phyloP scores from a whole-genome alignment of 92 coral and sea anemone genomes.

The Bergia sp. region DNA sequence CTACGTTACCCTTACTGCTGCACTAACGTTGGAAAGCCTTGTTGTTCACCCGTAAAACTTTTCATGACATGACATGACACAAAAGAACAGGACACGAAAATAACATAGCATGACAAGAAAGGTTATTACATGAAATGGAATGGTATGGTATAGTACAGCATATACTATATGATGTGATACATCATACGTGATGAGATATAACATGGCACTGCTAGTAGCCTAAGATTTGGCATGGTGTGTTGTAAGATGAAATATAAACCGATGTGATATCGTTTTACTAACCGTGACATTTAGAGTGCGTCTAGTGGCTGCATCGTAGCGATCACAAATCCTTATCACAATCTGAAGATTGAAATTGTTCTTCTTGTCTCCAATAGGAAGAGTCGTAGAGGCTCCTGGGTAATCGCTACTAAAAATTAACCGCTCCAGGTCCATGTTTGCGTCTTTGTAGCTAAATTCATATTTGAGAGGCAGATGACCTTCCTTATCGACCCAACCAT shows the following conservation, averaged over 20 bases:
- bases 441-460: conserved; percentile 26
- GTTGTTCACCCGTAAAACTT: too few relatives aligned
- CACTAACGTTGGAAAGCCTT: too few relatives aligned
- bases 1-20: too few relatives aligned
- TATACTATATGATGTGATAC: neutral
- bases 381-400: neutral
- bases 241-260: too few relatives aligned
- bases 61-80: too few relatives aligned
- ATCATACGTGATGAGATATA: neutral
- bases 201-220: neutral
- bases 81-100: too few relatives aligned
- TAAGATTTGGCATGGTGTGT: neutral
- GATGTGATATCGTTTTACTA: neutral
- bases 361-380: conserved; percentile 27
- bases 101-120: neutral
- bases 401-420: conserved; percentile 38
- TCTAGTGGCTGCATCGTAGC: conserved; percentile 17
- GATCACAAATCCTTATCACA: conserved; percentile 29
- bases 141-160: too few relatives aligned
- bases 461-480: conserved; percentile 17
- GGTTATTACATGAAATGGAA: too few relatives aligned
- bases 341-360: conserved; percentile 23
- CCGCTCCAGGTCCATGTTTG: conserved; percentile 9
- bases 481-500: conserved; percentile 22
- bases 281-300: conserved; percentile 29